phyloP scores from a whole-genome alignment of 2,797 vertebrate species.

The Eleutherodactylus coqui region DNA sequence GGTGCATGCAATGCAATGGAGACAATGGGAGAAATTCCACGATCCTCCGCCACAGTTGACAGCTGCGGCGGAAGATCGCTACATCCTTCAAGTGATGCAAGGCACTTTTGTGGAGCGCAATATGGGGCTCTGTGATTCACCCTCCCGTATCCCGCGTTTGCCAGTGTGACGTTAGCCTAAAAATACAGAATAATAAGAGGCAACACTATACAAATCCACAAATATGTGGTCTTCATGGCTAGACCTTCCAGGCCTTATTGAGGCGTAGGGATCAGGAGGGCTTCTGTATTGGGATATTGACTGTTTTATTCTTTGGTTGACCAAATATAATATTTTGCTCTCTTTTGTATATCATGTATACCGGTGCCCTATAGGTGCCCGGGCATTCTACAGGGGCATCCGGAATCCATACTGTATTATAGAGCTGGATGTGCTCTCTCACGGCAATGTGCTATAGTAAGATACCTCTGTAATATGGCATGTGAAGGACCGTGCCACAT shows the following conservation, averaged over 20 bases:
- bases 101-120: too few relatives aligned
- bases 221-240: neutral
- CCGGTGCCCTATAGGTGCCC: neutral
- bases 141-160: too few relatives aligned
- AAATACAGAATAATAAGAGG: neutral
- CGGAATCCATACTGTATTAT: neutral
- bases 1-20: too few relatives aligned
- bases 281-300: neutral
- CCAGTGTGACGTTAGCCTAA: too few relatives aligned
- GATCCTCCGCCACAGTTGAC: too few relatives aligned
- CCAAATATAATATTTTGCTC: neutral
- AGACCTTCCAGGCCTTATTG: neutral
- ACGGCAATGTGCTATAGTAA: neutral
- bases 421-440: neutral
- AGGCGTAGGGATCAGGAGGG: too few relatives aligned
- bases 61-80: too few relatives aligned
- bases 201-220: neutral
- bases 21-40: too few relatives aligned
- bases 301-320: neutral
- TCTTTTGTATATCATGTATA: neutral
- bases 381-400: neutral
- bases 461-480: neutral
- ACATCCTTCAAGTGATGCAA: too few relatives aligned
- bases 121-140: too few relatives aligned
- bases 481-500: neutral